phyloP scores from a whole-genome alignment of 35 echinoderm and acorn worm genomes.

The Apostichopus parvimensis region DNA sequence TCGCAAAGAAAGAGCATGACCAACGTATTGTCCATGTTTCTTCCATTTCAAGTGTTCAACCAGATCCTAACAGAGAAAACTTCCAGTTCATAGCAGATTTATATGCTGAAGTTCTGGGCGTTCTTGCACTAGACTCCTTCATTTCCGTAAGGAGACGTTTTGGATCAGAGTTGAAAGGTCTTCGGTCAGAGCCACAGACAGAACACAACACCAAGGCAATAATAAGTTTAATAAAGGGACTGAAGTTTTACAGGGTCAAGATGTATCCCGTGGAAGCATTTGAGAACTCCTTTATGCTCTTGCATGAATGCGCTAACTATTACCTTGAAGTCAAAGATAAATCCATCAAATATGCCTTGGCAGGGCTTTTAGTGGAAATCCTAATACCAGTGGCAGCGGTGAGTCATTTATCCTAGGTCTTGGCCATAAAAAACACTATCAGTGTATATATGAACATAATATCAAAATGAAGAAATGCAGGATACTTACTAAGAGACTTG shows the following conservation, averaged over 20 bases:
- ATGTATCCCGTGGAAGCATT: conserved; percentile 95
- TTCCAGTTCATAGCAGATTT: conserved; percentile 95
- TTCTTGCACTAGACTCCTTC: conserved; percentile 82
- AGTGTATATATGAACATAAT: background rate
- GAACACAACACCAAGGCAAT: conserved; percentile 90
- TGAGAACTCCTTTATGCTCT: conserved; percentile 86
- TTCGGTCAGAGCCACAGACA: conserved; percentile 92
- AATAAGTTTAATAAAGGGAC: conserved; percentile 94
- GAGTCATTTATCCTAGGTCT: conserved; percentile 32
- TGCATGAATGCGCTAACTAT: conserved; percentile 97
- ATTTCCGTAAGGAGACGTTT: conserved; percentile 83
- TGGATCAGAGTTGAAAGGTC: conserved; percentile 83
- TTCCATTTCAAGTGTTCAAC: conserved; percentile 61
- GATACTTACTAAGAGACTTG: too few species aligned
- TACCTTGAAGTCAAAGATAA: conserved; percentile 98
- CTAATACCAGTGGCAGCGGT: conserved; percentile 94
- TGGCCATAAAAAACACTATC: background rate
- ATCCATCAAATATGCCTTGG: conserved; percentile 90
- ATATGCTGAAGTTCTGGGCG: conserved; percentile 93
- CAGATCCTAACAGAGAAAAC: conserved; percentile 92
- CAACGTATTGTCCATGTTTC: too few species aligned
- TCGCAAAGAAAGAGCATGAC: too few species aligned
- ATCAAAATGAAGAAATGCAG: too few species aligned
- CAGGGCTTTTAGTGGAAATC: conserved; percentile 92
- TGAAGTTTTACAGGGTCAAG: conserved; percentile 98